These are phyloP conservation scores for Drosophila demipolita DNA, from an alignment of 2,888 invertebrate genomes.

Conservation along the genomic window DNA sequence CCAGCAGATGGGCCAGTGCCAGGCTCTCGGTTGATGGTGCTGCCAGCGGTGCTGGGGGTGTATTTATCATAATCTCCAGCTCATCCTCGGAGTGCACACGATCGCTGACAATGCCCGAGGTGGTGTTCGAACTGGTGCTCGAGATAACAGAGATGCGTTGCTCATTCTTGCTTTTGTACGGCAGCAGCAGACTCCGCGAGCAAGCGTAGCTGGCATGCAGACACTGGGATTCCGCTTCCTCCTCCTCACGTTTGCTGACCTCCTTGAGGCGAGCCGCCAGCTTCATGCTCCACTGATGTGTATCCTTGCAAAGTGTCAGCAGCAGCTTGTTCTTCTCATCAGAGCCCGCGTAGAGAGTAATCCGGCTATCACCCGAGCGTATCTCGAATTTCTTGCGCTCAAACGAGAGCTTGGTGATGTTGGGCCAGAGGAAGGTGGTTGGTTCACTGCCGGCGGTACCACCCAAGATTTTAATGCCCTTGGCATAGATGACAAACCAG, in stretches of 20 bases:
- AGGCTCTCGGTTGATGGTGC: conserved; percentile 95
- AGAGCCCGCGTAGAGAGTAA: conserved; percentile 95
- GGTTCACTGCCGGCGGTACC: conserved; percentile 86
- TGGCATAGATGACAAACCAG: conserved; percentile 96
- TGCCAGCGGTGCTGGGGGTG: conserved; percentile 89
- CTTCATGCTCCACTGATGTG: conserved; percentile 98
- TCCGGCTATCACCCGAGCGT: conserved; percentile 94
- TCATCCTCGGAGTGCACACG: conserved; percentile 97
- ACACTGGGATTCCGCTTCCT: conserved; percentile 92
- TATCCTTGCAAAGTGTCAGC: conserved; percentile 94
- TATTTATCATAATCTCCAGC: conserved; percentile 94
- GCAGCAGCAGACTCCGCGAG: conserved; percentile 88
- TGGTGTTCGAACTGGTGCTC: conserved; percentile 97
- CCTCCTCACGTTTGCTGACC: conserved; percentile 92
- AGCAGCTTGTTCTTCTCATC: conserved; percentile 98
- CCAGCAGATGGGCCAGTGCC: conserved; percentile 91
- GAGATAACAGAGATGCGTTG: conserved; percentile 96
- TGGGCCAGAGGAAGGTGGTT: conserved; percentile 96
- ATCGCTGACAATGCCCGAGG: conserved; percentile 98
- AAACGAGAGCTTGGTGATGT: conserved; percentile 97
- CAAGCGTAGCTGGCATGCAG: conserved; percentile 91
- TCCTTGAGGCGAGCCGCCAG: conserved; percentile 94
- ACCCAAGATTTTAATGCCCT: conserved; percentile 94
- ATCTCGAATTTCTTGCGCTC: conserved; percentile 99
- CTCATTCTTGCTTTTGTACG: conserved; percentile 89